Conservation (phyloP, 2,113 vertebrate species). For the Tyrannus savana region DNA sequence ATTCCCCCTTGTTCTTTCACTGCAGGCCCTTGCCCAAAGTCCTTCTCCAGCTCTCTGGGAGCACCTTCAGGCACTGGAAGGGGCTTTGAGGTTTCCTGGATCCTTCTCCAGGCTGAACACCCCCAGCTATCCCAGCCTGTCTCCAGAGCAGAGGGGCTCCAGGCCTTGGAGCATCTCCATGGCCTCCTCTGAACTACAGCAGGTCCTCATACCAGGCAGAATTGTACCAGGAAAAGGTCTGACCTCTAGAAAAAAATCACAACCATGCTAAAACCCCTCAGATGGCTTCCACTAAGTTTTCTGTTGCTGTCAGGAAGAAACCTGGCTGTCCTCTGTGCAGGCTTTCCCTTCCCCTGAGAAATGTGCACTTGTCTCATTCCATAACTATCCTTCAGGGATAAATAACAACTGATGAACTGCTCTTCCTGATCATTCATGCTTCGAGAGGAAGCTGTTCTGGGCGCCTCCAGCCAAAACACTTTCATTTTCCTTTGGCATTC, state of each 20-base stretch:
- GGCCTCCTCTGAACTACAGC: neutral
- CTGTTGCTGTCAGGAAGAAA: neutral
- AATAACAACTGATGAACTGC: neutral
- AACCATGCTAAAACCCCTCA: neutral
- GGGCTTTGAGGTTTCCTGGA: rapidly evolving
- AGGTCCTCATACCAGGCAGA: neutral
- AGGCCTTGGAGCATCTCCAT: rapidly evolving
- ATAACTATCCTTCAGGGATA: neutral
- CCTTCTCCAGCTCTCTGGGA: neutral
- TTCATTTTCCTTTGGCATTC: neutral
- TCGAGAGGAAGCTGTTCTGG: neutral
- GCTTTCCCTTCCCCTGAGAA: neutral
- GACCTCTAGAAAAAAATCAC: neutral
- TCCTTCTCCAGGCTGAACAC: neutral
- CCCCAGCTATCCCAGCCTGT: neutral
- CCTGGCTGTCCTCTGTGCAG: neutral
- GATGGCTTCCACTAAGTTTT: neutral
- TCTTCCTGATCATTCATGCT: neutral
- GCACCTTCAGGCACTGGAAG: neutral
- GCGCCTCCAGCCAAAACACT: neutral
- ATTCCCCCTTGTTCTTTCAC: neutral
- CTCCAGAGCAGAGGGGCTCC: neutral
- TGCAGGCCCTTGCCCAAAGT: neutral
- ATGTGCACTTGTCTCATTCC: neutral
- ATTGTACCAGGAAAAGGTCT: neutral